Evolutionary conservation across 1,140 invertebrate genomes (phyloP), one percentile per base, ranked within the genome.

Genomic region (Rhizoglyphus robini): DNA sequence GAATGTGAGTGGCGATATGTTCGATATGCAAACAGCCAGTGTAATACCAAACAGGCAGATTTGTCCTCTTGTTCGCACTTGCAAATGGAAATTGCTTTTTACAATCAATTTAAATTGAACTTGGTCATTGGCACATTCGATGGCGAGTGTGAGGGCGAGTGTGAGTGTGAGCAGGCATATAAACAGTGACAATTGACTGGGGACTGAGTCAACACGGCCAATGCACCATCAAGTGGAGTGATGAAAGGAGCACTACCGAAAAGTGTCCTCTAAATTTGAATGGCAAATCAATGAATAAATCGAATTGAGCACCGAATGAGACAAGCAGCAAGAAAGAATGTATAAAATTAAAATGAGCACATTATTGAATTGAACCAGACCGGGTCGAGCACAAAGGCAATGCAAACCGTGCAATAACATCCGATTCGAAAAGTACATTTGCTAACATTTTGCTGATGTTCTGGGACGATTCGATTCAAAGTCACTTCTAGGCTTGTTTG

Each of bases 271-370:
- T 15, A 8, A 54, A 54, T 54, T 54, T 54, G 51, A 54, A 54
- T 54, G 51, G 51, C 8, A 54, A 54, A 54, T 54, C 51, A 54
- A 54, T 54, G 51, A 54, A 54, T 54, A 54, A 54, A 54, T 27
- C 23, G 51, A 20, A 18, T 41, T 18, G 36, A 41, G 8, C 8
- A 11, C 36, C 36, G 18, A 41, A 41, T 11, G 36, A 41, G 36
- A 41, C 36, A 11, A 41, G 18, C 8, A 18, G 18, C 8, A 41
- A 41, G 18, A 41, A 41, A 41, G 18, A 8, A 27, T 8, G 23
- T 54, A 8, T 54, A 5, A 54, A 54, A 54, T 54, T 54, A 20
- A 54, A 54, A 54, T 54, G 51, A 20, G 51, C 23, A 54, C 8
- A 54, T 46, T 46, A 46, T 46, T 46, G 41, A 46, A 46, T 46